Evolutionary conservation across 2,113 vertebrate genomes (phyloP).

Genomic region (Apteryx owenii): DNA sequence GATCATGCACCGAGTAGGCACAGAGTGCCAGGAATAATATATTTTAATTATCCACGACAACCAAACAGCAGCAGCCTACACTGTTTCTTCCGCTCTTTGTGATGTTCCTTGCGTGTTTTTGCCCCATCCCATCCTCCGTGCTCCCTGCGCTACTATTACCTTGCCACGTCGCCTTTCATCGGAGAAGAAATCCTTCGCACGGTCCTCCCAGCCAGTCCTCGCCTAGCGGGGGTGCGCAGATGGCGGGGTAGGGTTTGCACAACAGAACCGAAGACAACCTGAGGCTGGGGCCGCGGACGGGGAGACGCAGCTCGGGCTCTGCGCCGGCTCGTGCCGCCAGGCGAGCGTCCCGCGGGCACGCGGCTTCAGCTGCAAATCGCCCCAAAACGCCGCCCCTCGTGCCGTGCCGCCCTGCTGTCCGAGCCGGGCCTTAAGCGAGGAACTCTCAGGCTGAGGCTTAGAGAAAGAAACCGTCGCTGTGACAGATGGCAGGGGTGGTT

Average conservation of each 20-base stretch:
- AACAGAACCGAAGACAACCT: not conserved
- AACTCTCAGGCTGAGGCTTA: too few relatives aligned
- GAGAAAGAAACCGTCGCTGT: not conserved
- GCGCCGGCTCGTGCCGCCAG: not conserved
- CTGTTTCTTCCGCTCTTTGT: not conserved
- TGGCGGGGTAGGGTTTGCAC: not conserved
- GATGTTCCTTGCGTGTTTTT: not conserved
- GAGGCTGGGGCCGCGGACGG: too few relatives aligned
- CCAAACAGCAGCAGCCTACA: not conserved
- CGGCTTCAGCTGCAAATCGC: not conserved
- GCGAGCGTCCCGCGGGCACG: not conserved
- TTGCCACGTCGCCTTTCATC: not conserved
- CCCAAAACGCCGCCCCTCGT: too few relatives aligned
- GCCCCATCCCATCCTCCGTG: accelerated
- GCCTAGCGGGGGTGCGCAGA: not conserved
- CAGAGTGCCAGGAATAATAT: not conserved
- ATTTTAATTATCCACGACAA: not conserved
- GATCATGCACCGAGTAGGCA: not conserved
- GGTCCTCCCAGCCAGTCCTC: accelerated
- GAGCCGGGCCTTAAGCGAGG: too few relatives aligned
- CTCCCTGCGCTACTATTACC: not conserved
- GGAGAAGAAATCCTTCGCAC: not conserved
- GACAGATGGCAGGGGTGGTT: not conserved
- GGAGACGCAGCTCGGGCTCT: not conserved
- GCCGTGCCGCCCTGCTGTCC: not conserved